Evolutionary conservation across 1,140 invertebrate genomes (phyloP).

Genomic region (Aphidius gifuensis): DNA sequence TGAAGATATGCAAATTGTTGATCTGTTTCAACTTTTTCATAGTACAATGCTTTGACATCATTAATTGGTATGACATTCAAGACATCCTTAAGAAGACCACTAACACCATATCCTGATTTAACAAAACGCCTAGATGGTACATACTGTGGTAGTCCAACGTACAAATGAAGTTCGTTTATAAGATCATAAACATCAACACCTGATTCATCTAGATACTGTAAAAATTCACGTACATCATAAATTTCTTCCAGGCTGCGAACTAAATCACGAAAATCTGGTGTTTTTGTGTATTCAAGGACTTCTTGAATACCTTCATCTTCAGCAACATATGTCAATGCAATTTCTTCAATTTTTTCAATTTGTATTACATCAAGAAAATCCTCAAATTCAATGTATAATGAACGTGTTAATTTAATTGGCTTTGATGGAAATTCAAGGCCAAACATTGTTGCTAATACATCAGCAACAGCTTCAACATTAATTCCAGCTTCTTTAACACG

Average conservation of each 20-base stretch:
- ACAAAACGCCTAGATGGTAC: background rate
- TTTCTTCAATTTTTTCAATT: slow-evolving; percentile 4
- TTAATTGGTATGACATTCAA: slow-evolving; percentile 32
- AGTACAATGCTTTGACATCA: slow-evolving; percentile 31
- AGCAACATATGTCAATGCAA: background rate
- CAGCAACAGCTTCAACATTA: slow-evolving; percentile 28
- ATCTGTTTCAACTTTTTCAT: slow-evolving; percentile 31
- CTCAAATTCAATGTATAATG: slow-evolving; percentile 11
- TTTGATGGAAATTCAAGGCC: slow-evolving; percentile 31
- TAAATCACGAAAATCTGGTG: slow-evolving; percentile 20
- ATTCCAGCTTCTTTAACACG: slow-evolving; percentile 31
- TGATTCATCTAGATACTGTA: slow-evolving; percentile 13
- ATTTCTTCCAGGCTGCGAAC: slow-evolving; percentile 23
- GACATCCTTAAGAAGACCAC: slow-evolving; percentile 31
- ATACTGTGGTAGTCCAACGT: slow-evolving; percentile 15
- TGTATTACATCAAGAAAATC: slow-evolving; percentile 7
- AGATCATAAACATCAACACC: slow-evolving; percentile 20
- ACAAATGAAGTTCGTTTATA: slow-evolving; percentile 22
- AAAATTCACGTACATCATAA: slow-evolving; percentile 21
- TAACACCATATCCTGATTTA: slow-evolving; percentile 28
- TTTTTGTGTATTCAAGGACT: slow-evolving; percentile 18
- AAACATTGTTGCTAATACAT: slow-evolving; percentile 29
- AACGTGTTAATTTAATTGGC: background rate
- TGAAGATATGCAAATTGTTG: slow-evolving; percentile 29
- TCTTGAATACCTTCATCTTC: slow-evolving; percentile 23